Base-by-base conservation (phyloP, 1,140 invertebrate genomes). In the Conus betulinus region DNA sequence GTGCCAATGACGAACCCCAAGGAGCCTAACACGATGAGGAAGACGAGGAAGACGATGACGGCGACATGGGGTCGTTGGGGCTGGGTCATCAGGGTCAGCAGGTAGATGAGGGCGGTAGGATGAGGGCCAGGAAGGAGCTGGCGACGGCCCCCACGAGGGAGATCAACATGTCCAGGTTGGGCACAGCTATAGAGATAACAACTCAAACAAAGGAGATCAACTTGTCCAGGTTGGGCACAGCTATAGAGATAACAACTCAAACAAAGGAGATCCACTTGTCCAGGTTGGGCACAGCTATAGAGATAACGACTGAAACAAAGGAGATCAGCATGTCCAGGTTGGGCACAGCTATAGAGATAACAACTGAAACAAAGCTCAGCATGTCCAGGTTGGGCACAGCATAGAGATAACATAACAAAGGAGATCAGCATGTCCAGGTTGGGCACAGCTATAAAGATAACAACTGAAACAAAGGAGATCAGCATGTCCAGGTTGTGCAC, bases 21-120 rank as follows among this genome's bases (percentile, higher is more conserved):
- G 17, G 98, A 98, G 11, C 98, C 98, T 27, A 99, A 98, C 52
- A 98, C 95, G 0, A 98, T 98, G 85, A 99, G 99, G 74, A 99
- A 97, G 51, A 97, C 94, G 84, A 95, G 89, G 13, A 92, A 5
- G 39, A 93, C 86, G 57, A 95, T 94, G 13, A 92, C 84, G 53
- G 90, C 85, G 74, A 53, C 81, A 27, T 79, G 89, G 7, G n/a
- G 89, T 1, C 63, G 74, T 63, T 90, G 89, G 13, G 84, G 67
- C 57, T 93, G 89, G 51, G 90, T 87, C 94, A 95, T 96, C 89
- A 94, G 95, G 20, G 95, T 96, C 87, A 98, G 96, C 23, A 98
- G 97, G 94, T 99, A 98, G 88, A 99, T 97, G 20, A 98, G 95
- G 0, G 98, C 84, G 98, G 98, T 91, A 99, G 98, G 90, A 99